A percentile compares a stretch with the other conserved stretches of the same genome.
Conservation (phyloP, 2,113 vertebrate species). For the Lepus americanus region DNA sequence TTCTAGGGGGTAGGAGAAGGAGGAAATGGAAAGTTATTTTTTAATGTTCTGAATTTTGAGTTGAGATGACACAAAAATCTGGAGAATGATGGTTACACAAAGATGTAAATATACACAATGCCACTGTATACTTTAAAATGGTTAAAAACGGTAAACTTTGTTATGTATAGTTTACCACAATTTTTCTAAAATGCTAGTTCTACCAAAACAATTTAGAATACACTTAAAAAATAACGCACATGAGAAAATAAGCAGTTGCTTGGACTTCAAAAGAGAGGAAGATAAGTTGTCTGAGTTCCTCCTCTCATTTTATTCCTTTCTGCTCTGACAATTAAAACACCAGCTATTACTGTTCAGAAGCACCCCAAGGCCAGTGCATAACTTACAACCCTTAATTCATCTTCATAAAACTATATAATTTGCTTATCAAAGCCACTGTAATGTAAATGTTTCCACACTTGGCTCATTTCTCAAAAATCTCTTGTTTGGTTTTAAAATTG, state of each 20-base stretch:
- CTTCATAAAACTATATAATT: neutral
- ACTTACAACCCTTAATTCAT: conserved; percentile 23
- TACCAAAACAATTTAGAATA: conserved; percentile 9
- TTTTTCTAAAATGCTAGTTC: neutral
- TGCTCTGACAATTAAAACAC: conserved; percentile 31
- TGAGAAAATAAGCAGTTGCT: conserved; percentile 39
- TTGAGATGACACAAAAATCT: neutral
- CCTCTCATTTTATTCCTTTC: neutral
- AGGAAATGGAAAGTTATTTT: neutral
- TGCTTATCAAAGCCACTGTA: conserved; percentile 34
- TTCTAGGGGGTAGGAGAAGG: neutral
- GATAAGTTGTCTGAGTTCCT: neutral
- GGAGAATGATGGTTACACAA: neutral
- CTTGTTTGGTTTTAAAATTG: conserved; percentile 63
- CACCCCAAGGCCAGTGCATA: neutral
- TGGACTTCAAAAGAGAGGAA: conserved; percentile 56
- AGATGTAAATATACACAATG: neutral
- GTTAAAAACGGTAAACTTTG: conserved; percentile 4
- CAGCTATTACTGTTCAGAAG: conserved; percentile 29
- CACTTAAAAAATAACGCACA: conserved; percentile 32
- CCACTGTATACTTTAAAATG: neutral
- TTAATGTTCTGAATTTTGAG: neutral
- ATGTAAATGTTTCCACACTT: conserved; percentile 22
- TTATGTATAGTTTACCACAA: neutral
- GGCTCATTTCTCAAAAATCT: conserved; percentile 54